Evolutionary conservation across 2,888 invertebrate genomes (phyloP).

Genomic region (Electrophaes corylata): DNA sequence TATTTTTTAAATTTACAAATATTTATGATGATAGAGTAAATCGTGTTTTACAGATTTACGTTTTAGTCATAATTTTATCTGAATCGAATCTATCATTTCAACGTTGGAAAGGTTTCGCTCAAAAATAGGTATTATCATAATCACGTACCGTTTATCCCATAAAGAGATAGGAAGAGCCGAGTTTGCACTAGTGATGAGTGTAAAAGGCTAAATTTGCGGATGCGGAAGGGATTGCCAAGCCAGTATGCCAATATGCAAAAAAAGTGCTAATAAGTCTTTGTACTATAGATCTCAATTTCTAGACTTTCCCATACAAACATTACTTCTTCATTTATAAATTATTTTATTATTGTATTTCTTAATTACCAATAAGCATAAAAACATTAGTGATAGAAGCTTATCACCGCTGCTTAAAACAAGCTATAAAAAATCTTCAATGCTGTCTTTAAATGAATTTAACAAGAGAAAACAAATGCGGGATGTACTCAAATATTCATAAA

Average conservation of each 20-base stretch:
- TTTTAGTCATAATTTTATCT: slow-evolving; percentile 8
- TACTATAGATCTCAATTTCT: too few species aligned
- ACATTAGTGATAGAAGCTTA: not conserved
- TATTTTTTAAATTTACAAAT: too few species aligned
- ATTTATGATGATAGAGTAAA: too few species aligned
- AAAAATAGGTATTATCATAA: slow-evolving; percentile 38
- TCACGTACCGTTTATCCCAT: slow-evolving; percentile 38
- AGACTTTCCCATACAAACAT: too few species aligned
- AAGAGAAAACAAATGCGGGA: too few species aligned
- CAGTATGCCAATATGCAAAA: not conserved
- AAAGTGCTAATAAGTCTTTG: too few species aligned
- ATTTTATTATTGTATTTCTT: not conserved
- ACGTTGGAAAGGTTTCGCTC: slow-evolving; percentile 17
- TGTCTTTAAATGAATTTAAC: too few species aligned
- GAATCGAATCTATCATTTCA: slow-evolving; percentile 28
- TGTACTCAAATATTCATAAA: too few species aligned
- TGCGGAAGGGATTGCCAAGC: slow-evolving; percentile 1
- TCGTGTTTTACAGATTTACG: not conserved
- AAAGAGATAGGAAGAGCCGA: slow-evolving; percentile 35
- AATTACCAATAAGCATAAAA: not conserved
- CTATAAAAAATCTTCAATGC: not conserved
- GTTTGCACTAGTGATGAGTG: slow-evolving; percentile 1
- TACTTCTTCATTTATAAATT: not conserved
- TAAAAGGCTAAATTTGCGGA: not conserved
- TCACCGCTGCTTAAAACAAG: not conserved